Base-by-base conservation (phyloP, 2,797 vertebrate species). In the Spinus pinus region DNA sequence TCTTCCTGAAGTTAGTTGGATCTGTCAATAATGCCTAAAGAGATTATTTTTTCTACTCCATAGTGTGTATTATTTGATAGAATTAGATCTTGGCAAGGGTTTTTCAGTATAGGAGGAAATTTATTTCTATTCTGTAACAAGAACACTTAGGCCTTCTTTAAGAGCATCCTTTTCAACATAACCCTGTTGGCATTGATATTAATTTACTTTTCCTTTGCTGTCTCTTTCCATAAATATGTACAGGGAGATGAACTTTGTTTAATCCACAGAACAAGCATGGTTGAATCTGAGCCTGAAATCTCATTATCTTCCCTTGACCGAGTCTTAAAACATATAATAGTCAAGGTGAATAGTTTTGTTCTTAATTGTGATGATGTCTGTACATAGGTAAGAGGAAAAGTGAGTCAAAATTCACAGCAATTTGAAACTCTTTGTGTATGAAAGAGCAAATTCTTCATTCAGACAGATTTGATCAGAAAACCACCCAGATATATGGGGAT, bases 241-340 rank as follows among this genome's bases (percentile, higher is more conserved):
- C 42, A 61, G 47, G 30, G 58, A 73, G 51, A 73, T 84, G 64
- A 88, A 90, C 81, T 93, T 82, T 69, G 25, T 78, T 93, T 95
- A 92, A 88, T 90, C 56, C 77, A 44, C 33, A 65, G 80, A 83
- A 81, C 33, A 61, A 90, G 51, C 39, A 5, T 28, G 70, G 42
- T 75, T 95, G 70, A 94, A 81, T 81, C 69, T 39, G 77, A 95
- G 73, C 70, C 88, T 86, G 70, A 82, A 81, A 49, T 95, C 88
- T 78, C 67, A 46, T 78, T 93, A 58, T 74, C 81, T 47, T 92
- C 62, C 51, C 57, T 78, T 65, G 84, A 91, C 53, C 9, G 12
- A 78, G 47, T 69, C 50, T 88, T 94, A 85, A 71, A 93, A 51
- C 41, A 21, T 56, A 4, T 21, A 65, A 69, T 73, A 82, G 53